Conservation (phyloP, 2,888 invertebrate species). For the Eristalinus aeneus region DNA sequence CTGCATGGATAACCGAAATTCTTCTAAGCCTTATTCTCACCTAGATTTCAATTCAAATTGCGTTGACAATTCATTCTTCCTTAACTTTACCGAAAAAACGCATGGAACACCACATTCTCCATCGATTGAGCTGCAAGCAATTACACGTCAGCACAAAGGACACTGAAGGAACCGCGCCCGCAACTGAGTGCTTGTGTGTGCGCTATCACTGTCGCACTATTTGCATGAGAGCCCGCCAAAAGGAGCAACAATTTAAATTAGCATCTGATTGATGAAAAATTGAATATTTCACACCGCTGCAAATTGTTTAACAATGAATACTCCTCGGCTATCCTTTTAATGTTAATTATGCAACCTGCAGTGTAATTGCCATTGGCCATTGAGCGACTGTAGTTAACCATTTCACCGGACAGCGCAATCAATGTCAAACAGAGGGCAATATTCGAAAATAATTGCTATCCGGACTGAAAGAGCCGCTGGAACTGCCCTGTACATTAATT, state of each 20-base stretch:
- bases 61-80: too few species aligned
- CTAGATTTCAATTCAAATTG: too few species aligned
- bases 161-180: neutral
- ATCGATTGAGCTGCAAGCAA: neutral
- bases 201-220: neutral
- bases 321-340: neutral
- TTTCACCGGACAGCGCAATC: neutral
- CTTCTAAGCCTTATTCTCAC: too few species aligned
- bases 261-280: constrained; percentile 1
- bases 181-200: too few species aligned
- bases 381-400: neutral
- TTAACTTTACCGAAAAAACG: neutral
- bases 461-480: neutral
- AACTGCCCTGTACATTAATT: neutral
- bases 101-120: neutral
- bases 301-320: neutral
- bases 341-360: neutral
- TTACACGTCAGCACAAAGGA: neutral
- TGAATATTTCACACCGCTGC: neutral
- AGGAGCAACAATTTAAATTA: neutral
- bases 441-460: constrained; percentile 3
- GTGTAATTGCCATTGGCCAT: neutral
- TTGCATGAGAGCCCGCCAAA: neutral
- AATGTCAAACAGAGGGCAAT: neutral
- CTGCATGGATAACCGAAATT: too few species aligned